phyloP scores from a whole-genome alignment of 2,113 vertebrate species.

The Pandion haliaetus region DNA sequence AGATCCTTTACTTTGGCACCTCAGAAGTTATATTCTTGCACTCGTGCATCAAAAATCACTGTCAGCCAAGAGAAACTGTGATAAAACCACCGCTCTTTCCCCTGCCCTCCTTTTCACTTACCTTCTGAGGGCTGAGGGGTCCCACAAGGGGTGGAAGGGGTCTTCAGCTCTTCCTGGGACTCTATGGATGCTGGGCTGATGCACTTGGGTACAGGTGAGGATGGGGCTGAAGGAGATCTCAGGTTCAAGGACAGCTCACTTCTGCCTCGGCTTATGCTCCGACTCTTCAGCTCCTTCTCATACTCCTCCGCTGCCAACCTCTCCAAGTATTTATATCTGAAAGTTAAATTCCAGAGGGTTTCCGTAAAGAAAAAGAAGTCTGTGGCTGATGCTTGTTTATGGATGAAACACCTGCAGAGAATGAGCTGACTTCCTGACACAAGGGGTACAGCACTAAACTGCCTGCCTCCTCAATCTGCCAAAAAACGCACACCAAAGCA shows the following conservation, averaged over 20 bases:
- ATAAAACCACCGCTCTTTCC: neutral
- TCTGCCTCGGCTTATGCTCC: slow-evolving; percentile 77
- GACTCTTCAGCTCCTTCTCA: slow-evolving; percentile 83
- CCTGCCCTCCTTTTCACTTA: slow-evolving; percentile 60
- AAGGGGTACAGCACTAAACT: slow-evolving; percentile 22
- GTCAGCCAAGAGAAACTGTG: neutral
- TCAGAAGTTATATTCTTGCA: neutral
- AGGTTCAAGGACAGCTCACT: slow-evolving; percentile 91
- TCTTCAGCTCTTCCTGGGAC: slow-evolving; percentile 70
- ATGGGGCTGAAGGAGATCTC: slow-evolving; percentile 75
- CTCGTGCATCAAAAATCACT: neutral
- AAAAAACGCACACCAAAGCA: slow-evolving; percentile 1
- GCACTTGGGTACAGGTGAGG: slow-evolving; percentile 62
- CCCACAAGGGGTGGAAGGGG: neutral
- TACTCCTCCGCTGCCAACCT: slow-evolving; percentile 86
- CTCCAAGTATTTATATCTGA: slow-evolving; percentile 94
- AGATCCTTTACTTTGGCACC: neutral
- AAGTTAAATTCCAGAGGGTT: slow-evolving; percentile 81
- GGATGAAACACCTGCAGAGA: slow-evolving; percentile 76
- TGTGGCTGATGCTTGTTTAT: slow-evolving; percentile 73
- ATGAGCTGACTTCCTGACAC: slow-evolving; percentile 67
- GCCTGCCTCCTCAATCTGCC: slow-evolving; percentile 44
- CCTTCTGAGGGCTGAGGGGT: slow-evolving; percentile 69
- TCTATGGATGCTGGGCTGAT: slow-evolving; percentile 69
- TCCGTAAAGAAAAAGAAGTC: slow-evolving; percentile 77